phyloP scores from a whole-genome alignment of 1,140 invertebrate genomes.

The Homarus americanus region DNA sequence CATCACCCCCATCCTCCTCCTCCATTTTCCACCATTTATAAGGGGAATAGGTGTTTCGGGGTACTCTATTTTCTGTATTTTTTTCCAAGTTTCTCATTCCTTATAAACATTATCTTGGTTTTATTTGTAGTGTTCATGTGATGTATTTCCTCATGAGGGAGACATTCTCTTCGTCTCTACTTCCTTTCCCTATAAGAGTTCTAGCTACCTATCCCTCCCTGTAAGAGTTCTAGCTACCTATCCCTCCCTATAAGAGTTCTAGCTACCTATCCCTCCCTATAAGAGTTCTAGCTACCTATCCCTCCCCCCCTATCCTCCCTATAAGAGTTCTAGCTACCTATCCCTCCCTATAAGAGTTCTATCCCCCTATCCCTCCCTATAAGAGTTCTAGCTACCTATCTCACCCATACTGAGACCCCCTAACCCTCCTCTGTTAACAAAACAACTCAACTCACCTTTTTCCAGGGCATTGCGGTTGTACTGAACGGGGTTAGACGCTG shows the following conservation, averaged over 20 bases:
- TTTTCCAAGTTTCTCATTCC: too few species aligned
- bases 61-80: too few species aligned
- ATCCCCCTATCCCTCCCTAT: too few species aligned
- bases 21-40: not conserved
- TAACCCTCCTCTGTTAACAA: not conserved
- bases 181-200: not conserved
- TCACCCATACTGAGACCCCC: not conserved
- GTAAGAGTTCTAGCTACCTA: not conserved
- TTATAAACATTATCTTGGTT: too few species aligned
- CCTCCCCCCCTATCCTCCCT: too few species aligned
- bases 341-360: too few species aligned
- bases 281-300: not conserved
- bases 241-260: not conserved
- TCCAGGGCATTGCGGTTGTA: constrained; percentile 61
- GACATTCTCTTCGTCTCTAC: too few species aligned
- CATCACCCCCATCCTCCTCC: not conserved
- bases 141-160: too few species aligned
- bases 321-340: too few species aligned
- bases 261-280: not conserved
- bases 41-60: too few species aligned
- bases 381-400: too few species aligned
- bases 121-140: too few species aligned
- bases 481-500: constrained; percentile 45
- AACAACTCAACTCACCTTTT: constrained; percentile 39
- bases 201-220: not conserved